Evolutionary conservation across 2,797 vertebrate genomes (phyloP), one percentile per base, ranked within the genome.

Genomic region (Neoniphon sammara): DNA sequence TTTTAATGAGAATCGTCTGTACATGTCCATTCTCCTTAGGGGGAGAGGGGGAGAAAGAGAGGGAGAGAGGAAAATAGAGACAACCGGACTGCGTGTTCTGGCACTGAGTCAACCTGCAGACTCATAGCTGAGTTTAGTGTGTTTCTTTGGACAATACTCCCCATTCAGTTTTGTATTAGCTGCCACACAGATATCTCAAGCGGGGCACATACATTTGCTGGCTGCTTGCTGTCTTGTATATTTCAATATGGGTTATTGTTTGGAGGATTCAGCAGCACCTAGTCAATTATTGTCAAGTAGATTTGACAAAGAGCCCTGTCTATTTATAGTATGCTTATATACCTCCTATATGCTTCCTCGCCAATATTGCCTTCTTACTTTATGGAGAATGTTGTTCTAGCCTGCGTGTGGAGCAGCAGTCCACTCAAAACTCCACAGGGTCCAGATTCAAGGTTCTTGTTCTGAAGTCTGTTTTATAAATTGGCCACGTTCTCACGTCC

Each of bases 1-100:
- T 90, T 89, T 70, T 77, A 80, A 82, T 25, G 3, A 73, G 39
- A 55, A 49, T 66, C 64, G 77, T 83, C 76, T 74, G 59, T 74
- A 73, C 34, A 7, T 62, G 72, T 66, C 59, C 11, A 1, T 55
- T 49, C 15, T 67, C 58, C 57, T 66, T 55, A 3, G 58, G 58
- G 49, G 9, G 5, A n/a, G 17, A 60, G 34, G 61, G 62, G 18
- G 25, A 27, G 25, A 27, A 27, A 27, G 25, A 27, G 25, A 27
- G 25, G 25, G 25, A 27, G 25, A 42, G 30, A 65, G 49, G 42
- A 67, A 47, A 65, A 63, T 39, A 14, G 63, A 8, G 47, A 49
- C 4, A 9, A 61, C 27, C 6, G 42, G 54, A 14, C 12, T 4
- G 2, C n/a, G 46, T 49, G 46, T 49, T 30, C 65, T 17, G 61